Evolutionary conservation across 1,140 invertebrate species (phyloP).

Genomic region (Achroia grisella): DNA sequence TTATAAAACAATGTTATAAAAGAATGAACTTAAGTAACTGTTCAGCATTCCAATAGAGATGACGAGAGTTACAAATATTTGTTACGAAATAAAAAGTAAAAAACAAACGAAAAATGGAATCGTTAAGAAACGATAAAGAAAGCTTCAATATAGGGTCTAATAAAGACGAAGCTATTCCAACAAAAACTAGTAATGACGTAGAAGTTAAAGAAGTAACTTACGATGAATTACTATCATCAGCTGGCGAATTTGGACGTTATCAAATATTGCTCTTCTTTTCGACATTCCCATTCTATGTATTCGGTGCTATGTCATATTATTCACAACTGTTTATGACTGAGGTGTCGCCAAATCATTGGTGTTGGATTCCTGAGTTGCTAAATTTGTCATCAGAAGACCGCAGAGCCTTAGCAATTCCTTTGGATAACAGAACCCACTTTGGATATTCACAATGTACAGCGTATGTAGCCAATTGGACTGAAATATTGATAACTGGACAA

Average conservation of each 20-base stretch:
- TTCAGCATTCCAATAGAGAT: no score
- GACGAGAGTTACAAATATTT: no score
- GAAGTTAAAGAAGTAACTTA: slow-evolving; percentile 57
- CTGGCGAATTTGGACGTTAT: slow-evolving; percentile 80
- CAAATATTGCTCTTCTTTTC: slow-evolving; percentile 78
- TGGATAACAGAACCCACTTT: slow-evolving; percentile 27
- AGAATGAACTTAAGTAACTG: no score
- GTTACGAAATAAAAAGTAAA: no score
- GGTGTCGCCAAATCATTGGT: slow-evolving; percentile 77
- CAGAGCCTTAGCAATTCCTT: slow-evolving; percentile 39
- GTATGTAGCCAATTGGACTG: slow-evolving; percentile 49
- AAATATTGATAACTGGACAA: slow-evolving; percentile 28
- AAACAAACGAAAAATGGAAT: no score
- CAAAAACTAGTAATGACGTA: no score
- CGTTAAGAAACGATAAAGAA: no score
- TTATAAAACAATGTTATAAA: no score
- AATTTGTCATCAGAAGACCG: slow-evolving; percentile 52
- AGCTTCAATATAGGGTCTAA: no score
- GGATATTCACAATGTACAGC: slow-evolving; percentile 45
- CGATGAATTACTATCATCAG: slow-evolving; percentile 75
- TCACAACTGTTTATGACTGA: slow-evolving; percentile 80
- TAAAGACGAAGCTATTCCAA: no score
- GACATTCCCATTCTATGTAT: slow-evolving; percentile 64
- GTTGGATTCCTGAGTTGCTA: slow-evolving; percentile 72
- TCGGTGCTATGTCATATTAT: slow-evolving; percentile 78